These are phyloP conservation scores for Tinea trinotella DNA, from an alignment of 2,888 invertebrate species.

Conservation along the genomic window DNA sequence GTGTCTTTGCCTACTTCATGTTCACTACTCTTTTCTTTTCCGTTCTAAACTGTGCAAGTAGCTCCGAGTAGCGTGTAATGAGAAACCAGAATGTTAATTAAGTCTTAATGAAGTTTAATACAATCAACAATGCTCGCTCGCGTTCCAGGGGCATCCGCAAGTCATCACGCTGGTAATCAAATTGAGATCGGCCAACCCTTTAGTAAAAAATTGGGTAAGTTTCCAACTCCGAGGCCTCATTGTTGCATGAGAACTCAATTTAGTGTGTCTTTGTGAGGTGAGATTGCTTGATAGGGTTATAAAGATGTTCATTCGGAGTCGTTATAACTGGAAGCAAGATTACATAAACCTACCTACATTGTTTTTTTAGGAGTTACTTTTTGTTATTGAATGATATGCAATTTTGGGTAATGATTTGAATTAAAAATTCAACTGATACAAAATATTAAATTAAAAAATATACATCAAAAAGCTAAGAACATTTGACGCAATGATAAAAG, in stretches of 20 bases:
- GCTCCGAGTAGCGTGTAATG: slow-evolving; percentile 68
- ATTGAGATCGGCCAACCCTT: slow-evolving; percentile 70
- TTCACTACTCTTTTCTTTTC: slow-evolving; percentile 20
- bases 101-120: slow-evolving; percentile 72
- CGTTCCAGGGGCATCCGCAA: slow-evolving; percentile 65
- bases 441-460: background rate
- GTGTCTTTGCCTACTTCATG: background rate
- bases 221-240: slow-evolving; percentile 42
- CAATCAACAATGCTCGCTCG: slow-evolving; percentile 67
- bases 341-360: background rate
- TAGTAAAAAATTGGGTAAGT: slow-evolving; percentile 48
- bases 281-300: slow-evolving; percentile 50
- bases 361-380: background rate
- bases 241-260: slow-evolving; percentile 72
- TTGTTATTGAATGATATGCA: background rate
- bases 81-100: slow-evolving; percentile 72
- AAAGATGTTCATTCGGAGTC: slow-evolving; percentile 41
- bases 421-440: too few relatives aligned
- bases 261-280: slow-evolving; percentile 45
- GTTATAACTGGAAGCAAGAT: slow-evolving; percentile 8
- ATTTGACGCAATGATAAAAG: background rate
- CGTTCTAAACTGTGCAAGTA: slow-evolving; percentile 32
- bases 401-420: too few relatives aligned
- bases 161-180: slow-evolving; percentile 65
- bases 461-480: too few relatives aligned